phyloP scores from a whole-genome alignment of 2,888 invertebrate species.

The Poecilobothrus nobilitatus region DNA sequence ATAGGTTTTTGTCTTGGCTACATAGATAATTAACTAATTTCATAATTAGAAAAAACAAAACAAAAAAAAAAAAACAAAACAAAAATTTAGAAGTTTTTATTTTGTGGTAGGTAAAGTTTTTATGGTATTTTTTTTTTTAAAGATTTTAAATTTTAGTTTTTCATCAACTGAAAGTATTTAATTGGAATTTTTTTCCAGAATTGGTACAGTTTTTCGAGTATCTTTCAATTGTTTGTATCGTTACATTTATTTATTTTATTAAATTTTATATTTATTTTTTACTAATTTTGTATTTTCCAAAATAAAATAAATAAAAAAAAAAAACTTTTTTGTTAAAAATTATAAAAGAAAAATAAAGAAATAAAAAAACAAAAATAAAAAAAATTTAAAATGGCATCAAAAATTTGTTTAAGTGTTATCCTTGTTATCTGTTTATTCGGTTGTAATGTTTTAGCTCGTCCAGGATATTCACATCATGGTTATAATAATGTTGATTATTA shows the following conservation, averaged over 20 bases:
- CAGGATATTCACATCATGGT: conserved; percentile 43
- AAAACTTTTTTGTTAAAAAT: too few species aligned
- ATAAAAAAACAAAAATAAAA: conserved; percentile 18
- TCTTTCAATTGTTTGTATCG: conserved; percentile 37
- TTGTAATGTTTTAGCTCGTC: conserved; percentile 35
- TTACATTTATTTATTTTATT: conserved; percentile 27
- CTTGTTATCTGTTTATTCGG: conserved; percentile 36
- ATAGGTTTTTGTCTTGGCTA: neutral
- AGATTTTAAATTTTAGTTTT: neutral
- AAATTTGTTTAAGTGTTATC: conserved; percentile 35
- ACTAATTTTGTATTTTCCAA: neutral
- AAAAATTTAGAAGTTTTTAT: neutral
- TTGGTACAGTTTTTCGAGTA: conserved; percentile 43
- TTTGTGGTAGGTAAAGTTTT: neutral
- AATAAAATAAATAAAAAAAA: conserved; percentile 17
- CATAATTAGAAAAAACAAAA: neutral
- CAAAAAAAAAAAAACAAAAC: neutral
- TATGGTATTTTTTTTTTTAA: neutral
- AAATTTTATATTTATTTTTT: neutral
- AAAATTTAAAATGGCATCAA: conserved; percentile 20
- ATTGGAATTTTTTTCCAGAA: conserved; percentile 41
- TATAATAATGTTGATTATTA: conserved; percentile 51
- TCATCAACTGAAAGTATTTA: conserved; percentile 33
- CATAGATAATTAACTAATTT: neutral
- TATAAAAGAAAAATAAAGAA: conserved; percentile 13